Base-by-base conservation (phyloP, 1,140 invertebrate species). In the Atopsyche davidsoni region DNA sequence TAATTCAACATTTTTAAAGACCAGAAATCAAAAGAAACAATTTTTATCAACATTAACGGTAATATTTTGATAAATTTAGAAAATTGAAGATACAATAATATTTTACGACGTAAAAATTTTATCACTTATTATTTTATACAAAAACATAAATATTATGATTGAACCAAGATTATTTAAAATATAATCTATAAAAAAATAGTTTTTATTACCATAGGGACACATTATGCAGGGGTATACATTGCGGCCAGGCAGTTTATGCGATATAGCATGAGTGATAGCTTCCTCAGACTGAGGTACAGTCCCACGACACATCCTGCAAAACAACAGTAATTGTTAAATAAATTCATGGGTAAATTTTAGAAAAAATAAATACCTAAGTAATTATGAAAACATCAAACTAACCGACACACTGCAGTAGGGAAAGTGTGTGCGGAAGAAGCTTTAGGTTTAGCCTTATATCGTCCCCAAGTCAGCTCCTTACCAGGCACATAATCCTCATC, bases 181-280 rank as follows among this genome's bases (percentile, higher is more conserved):
- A n/a, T n/a, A n/a, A n/a, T n/a, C n/a, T n/a, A n/a, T 2, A 42
- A 42, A 19, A 7, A n/a, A n/a, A n/a, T n/a, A n/a, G n/a, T n/a
- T n/a, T n/a, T n/a, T n/a, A n/a, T 45, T 16, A 57, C 55, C 55
- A 25, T 46, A 57, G n/a, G 51, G 50, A 24, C 55, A 57, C 13
- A 57, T 23, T 10, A 57, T 53, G 23, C 55, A 57, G n/a, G 55
- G 55, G 24, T 50, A 57, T 11, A 57, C 40, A 13, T 46, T 35
- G 17, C 48, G 32, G 14, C 46, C 35, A 1, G 55, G 46, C 4
- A 57, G 22, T 36, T 41, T 42, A 32, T 54, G 51, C 2, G 22
- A 18, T 17, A 58, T 38, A 21, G 47, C 36, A 18, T 58, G 51
- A n/a, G 21, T 51, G 22, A 47, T 36, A n/a, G 40, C 48, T 10